Evolutionary conservation across 2,888 invertebrate genomes (phyloP).

Genomic region (Tetheella fluctuosa): DNA sequence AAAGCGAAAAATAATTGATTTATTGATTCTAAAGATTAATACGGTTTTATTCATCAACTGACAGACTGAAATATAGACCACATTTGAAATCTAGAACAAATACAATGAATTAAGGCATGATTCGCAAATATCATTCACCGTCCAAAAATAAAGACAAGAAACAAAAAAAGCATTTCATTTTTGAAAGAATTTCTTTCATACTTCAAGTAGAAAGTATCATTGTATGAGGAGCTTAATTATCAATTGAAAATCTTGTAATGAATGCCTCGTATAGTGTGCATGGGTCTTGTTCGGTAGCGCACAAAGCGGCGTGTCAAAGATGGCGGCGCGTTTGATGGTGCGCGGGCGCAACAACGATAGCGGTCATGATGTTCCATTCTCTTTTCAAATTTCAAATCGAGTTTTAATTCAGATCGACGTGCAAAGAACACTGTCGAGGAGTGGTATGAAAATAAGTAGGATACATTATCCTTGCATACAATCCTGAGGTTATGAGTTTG

Average conservation of each 20-base stretch:
- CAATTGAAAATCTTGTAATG: conserved; percentile 78
- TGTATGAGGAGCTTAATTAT: conserved; percentile 78
- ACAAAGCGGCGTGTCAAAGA: conserved; percentile 63
- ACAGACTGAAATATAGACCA: conserved; percentile 10
- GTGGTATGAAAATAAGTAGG: conserved; percentile 1
- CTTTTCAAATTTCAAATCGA: conserved; percentile 52
- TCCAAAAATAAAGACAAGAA: conserved; percentile 14
- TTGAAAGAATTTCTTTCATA: conserved; percentile 59
- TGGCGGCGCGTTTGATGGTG: conserved; percentile 53
- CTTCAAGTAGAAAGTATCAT: conserved; percentile 61
- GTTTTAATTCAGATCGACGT: conserved; percentile 47
- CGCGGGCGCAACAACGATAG: conserved; percentile 31
- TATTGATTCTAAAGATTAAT: background rate
- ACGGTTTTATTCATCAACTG: background rate
- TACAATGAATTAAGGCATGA: conserved; percentile 14
- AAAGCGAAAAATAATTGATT: background rate
- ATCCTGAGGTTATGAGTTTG: background rate
- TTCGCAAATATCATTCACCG: conserved; percentile 12
- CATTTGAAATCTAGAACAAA: conserved; percentile 11
- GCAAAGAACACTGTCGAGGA: conserved; percentile 13
- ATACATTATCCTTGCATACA: background rate
- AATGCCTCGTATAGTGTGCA: conserved; percentile 50
- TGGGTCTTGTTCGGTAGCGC: conserved; percentile 59
- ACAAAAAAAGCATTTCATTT: conserved; percentile 21
- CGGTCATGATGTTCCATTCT: conserved; percentile 36